Base-by-base conservation (phyloP, 2,888 invertebrate genomes). In the Pteria penguin region DNA sequence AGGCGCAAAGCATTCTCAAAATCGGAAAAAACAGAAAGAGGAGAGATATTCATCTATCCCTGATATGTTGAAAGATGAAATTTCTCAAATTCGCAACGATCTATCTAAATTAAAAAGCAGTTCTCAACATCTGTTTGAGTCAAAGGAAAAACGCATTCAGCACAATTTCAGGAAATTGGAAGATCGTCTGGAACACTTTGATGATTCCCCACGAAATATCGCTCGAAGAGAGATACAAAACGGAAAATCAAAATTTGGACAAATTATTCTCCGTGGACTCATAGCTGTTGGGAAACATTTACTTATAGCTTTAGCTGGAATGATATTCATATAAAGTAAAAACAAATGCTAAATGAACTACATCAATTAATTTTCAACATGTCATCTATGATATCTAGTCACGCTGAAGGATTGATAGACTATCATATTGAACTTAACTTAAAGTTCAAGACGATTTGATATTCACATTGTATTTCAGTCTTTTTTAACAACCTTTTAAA, bases 281-380 rank as follows among this genome's bases (percentile, higher is more conserved):
- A 14, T 65, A 4, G 65, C 45, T 22, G 11, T 65, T 11, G 65
- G 65, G 1, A 65, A 65, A 65, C 65, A 65, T 45, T 36, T 65
- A 11, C 65, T 65, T 1, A 22, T 36, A 11, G 65, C 36, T 18
- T 26, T 65, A 4, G 26, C 36, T 2, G 65, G 65, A 26, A 22
- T 65, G 5, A 5, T 65, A 18, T 65, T 65, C 14, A 2, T 65
- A 45, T 65, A 24, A 36, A 31, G n/a, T n/a, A n/a, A n/a, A n/a
- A n/a, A n/a, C n/a, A n/a, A n/a, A n/a, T n/a, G n/a, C n/a, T n/a
- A n/a, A n/a, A n/a, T n/a, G n/a, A n/a, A n/a, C n/a, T n/a, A n/a
- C n/a, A n/a, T n/a, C n/a, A n/a, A n/a, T n/a, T n/a, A n/a, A n/a
- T n/a, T n/a, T n/a, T n/a, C n/a, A n/a, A n/a, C n/a, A n/a, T n/a